Evolutionary conservation across 2,888 invertebrate genomes (phyloP).

Genomic region (Mythimna loreyi): DNA sequence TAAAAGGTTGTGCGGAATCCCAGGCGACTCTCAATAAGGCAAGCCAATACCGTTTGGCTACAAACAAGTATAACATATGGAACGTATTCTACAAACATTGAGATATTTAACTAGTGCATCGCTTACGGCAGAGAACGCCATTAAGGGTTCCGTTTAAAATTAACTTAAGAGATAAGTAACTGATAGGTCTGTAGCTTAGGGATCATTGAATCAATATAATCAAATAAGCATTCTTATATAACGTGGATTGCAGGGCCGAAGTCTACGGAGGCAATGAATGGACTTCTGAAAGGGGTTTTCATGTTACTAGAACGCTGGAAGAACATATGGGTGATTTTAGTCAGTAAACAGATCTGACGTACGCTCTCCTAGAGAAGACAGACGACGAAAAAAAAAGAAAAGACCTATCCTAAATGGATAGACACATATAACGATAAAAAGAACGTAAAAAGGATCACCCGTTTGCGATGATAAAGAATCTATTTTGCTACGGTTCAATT

Average conservation of each 20-base stretch:
- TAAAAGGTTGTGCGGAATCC: constrained; percentile 44
- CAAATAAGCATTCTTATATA: neutral
- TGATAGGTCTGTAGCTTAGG: constrained; percentile 2
- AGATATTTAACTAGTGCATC: constrained; percentile 29
- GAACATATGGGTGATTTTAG: too few relatives aligned
- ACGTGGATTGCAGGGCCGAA: too few relatives aligned
- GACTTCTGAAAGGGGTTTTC: too few relatives aligned
- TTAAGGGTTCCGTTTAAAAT: constrained; percentile 17
- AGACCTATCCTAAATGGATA: constrained; percentile 7
- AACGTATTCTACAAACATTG: constrained; percentile 17
- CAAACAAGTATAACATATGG: constrained; percentile 42
- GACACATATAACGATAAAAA: constrained; percentile 20
- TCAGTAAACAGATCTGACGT: too few relatives aligned
- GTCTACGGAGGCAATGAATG: too few relatives aligned
- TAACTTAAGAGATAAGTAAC: constrained; percentile 18
- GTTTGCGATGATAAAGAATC: constrained; percentile 52
- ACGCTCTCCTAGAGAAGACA: too few relatives aligned
- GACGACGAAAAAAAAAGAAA: neutral
- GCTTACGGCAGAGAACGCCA: constrained; percentile 12
- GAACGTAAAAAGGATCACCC: constrained; percentile 31
- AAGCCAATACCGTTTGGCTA: constrained; percentile 33
- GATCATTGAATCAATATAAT: constrained; percentile 3
- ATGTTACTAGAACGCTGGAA: too few relatives aligned
- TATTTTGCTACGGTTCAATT: constrained; percentile 66
- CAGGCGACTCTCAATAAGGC: constrained; percentile 27